Evolutionary conservation across 2,797 vertebrate genomes (phyloP).

Genomic region (Mycteria americana): DNA sequence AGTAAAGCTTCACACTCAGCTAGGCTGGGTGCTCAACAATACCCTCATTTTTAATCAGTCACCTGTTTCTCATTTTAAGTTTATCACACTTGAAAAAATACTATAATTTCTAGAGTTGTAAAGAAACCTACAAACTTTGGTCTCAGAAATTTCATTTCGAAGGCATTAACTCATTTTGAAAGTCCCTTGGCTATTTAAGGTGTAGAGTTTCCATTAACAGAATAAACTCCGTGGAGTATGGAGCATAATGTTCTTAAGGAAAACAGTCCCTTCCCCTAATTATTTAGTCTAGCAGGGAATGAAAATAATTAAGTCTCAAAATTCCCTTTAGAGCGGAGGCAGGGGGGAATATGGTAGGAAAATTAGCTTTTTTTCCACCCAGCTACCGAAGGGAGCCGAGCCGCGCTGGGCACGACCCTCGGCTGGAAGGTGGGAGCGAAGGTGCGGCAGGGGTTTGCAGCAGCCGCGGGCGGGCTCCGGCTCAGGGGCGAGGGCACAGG

Average conservation of each 20-base stretch:
- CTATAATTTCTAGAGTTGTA: conserved; percentile 57
- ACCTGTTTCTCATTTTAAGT: conserved; percentile 70
- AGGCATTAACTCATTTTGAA: conserved; percentile 67
- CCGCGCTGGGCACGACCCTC: neutral
- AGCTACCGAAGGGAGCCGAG: neutral
- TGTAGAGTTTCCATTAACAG: conserved; percentile 67
- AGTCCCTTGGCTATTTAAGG: conserved; percentile 56
- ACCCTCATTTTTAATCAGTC: conserved; percentile 62
- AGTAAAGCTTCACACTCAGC: conserved; percentile 39
- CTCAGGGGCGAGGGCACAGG: neutral
- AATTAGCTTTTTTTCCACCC: neutral
- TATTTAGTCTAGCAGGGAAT: conserved; percentile 72
- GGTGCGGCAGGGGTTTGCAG: neutral
- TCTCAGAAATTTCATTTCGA: conserved; percentile 67
- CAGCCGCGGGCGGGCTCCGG: rapidly evolving
- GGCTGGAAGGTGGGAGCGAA: neutral
- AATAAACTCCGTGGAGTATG: conserved; percentile 28
- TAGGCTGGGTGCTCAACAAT: conserved; percentile 38
- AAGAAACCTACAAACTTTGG: conserved; percentile 52
- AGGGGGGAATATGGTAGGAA: neutral
- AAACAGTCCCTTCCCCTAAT: conserved; percentile 67
- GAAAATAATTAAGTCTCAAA: conserved; percentile 68
- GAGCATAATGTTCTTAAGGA: conserved; percentile 50
- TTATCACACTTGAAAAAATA: conserved; percentile 65
- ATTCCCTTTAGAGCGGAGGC: conserved; percentile 14